These are phyloP conservation scores for Leucosticte australis DNA, from an alignment of 2,113 vertebrate genomes.

Conservation along the genomic window DNA sequence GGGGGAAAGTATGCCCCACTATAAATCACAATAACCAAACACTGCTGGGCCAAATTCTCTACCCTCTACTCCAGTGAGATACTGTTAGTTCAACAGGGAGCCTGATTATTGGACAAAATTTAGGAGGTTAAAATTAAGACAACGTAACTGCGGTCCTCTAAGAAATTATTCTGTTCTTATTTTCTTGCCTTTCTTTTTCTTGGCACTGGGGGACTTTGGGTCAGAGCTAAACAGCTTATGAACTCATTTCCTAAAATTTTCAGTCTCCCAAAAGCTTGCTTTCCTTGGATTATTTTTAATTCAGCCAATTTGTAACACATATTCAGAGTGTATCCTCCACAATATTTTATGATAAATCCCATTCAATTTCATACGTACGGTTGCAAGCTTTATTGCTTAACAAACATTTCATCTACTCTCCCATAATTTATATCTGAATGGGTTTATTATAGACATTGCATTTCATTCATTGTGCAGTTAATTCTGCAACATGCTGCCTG, in stretches of 20 bases:
- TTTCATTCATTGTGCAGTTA: conserved; percentile 82
- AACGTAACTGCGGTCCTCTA: conserved; percentile 47
- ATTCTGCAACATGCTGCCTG: conserved; percentile 77
- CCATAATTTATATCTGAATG: conserved; percentile 85
- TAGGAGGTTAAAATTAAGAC: conserved; percentile 65
- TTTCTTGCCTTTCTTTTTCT: conserved; percentile 54
- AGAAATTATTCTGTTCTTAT: conserved; percentile 42
- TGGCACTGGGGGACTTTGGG: conserved; percentile 46
- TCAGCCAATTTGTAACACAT: conserved; percentile 70
- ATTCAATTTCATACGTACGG: conserved; percentile 74
- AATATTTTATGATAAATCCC: conserved; percentile 80
- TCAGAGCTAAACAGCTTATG: conserved; percentile 65
- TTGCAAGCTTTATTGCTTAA: conserved; percentile 83
- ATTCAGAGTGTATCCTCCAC: conserved; percentile 64
- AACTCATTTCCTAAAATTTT: conserved; percentile 66
- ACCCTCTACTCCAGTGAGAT: conserved; percentile 24
- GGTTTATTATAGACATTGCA: conserved; percentile 79
- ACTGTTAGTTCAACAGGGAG: conserved; percentile 39
- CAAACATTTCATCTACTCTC: conserved; percentile 81
- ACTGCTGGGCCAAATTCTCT: conserved; percentile 33
- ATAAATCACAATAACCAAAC: conserved; percentile 56
- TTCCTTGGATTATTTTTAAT: conserved; percentile 73
- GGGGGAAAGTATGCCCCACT: not conserved
- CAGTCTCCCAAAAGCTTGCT: conserved; percentile 64
- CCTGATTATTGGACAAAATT: conserved; percentile 58